Base-by-base conservation (phyloP, 2,888 invertebrate species). In the Macrophya annulata region DNA sequence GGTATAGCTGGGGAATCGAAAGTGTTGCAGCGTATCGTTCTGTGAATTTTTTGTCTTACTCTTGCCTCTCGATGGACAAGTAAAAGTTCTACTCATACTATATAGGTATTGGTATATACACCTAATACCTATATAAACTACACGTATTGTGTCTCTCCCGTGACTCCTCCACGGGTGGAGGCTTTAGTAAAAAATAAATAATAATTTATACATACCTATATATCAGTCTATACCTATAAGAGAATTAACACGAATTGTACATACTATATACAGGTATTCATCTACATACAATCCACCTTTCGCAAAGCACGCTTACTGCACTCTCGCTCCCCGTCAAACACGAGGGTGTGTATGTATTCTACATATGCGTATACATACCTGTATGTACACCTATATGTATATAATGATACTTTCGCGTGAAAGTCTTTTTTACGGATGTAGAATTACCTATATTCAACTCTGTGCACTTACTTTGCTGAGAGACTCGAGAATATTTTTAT, bases 331-430 rank as follows among this genome's bases (percentile, higher is more conserved):
- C 17, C 17, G 68, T 68, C 37, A 1, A 17, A 68, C 37, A 37
- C 17, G 68, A 68, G 21, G 12, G 37, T 37, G 25, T 31, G 65
- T 65, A 40, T 45, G 43, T 43, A 74, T 21, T 45, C 45, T 43
- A 21, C n/a, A 40, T 12, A 40, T 17, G 55, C 15, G 48, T 4
- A 51, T 55, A 17, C 51, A 51, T 76, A 17, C 55, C 43, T 65
- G 43, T 21, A 45, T 65, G n/a, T 48, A 62, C 21, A 45, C 76
- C 1, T 31, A 17, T 55, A n/a, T 55, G n/a, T 55, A n/a, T 55
- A 55, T 55, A 55, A 17, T 55, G n/a, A 85, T 87, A 87, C 87
- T 87, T 87, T 87, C 86, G 65, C 86, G 87, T 87, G 88, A 88
- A 88, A 88, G 87, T 87, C 85, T 86, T 87, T 86, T 86, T 86